A percentile compares a stretch with the other conserved stretches of the same genome.
Evolutionary conservation across 2,888 invertebrate genomes (phyloP).

Genomic region (Pammene aurita): DNA sequence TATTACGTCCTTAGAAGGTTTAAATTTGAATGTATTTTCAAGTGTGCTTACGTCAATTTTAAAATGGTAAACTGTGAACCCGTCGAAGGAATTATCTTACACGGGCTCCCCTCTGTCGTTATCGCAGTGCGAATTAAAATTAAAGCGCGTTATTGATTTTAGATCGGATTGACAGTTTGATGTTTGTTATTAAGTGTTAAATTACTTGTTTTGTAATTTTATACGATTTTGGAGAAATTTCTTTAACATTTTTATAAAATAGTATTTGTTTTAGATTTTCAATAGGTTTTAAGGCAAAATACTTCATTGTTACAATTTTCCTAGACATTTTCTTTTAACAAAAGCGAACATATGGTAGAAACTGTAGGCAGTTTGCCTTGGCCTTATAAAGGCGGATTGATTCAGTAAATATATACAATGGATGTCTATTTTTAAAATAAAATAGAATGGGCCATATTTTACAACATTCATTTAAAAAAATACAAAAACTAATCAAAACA

Average conservation of each 20-base stretch:
- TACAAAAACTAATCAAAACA: too few species aligned
- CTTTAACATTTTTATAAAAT: too few species aligned
- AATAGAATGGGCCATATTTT: too few species aligned
- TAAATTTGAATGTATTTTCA: conserved; percentile 5
- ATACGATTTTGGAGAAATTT: not conserved
- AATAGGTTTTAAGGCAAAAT: not conserved
- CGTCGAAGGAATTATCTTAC: conserved; percentile 52
- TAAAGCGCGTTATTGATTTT: conserved; percentile 39
- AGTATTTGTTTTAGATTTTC: not conserved
- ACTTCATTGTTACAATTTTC: too few species aligned
- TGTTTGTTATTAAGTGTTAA: conserved; percentile 5
- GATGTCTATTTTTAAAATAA: too few species aligned
- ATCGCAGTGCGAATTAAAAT: conserved; percentile 43
- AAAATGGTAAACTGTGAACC: conserved; percentile 44
- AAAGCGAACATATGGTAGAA: too few species aligned
- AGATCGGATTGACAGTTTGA: conserved; percentile 17
- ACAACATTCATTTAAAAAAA: too few species aligned
- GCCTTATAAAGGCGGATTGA: too few species aligned
- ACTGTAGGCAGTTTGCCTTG: too few species aligned
- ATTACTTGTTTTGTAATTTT: not conserved
- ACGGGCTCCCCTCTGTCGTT: conserved; percentile 47
- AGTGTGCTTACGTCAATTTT: not conserved
- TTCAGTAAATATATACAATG: too few species aligned
- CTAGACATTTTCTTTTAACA: too few species aligned
- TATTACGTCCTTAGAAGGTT: not conserved